A percentile compares a stretch with the other conserved stretches of the same genome.
Conservation (phyloP, 1,140 invertebrate genomes). For the Pseudomyrmex gracilis region DNA sequence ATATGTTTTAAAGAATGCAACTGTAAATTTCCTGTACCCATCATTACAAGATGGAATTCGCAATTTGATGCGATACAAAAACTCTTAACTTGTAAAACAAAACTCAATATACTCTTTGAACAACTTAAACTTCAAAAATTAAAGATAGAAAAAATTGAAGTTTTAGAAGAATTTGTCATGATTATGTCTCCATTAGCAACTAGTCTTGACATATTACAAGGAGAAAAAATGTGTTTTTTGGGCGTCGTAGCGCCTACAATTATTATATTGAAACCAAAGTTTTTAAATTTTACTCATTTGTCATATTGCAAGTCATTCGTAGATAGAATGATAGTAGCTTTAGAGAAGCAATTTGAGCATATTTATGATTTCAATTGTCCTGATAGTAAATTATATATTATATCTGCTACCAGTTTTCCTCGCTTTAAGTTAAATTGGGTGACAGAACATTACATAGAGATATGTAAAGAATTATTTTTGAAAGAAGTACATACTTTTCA, state of each 20-base stretch:
- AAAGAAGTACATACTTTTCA: constrained; percentile 2
- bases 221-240: background rate
- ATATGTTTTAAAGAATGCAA: background rate
- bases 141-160: background rate
- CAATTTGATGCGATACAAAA: background rate
- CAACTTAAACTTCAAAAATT: constrained; percentile 13
- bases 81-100: background rate
- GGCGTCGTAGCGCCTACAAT: background rate
- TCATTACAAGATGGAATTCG: constrained; percentile 6
- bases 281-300: background rate
- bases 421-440: constrained; percentile 33
- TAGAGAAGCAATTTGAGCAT: constrained; percentile 3
- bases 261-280: background rate
- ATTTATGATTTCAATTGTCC: background rate
- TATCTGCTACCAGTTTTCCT: background rate
- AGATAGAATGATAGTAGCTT: background rate
- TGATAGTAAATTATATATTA: background rate
- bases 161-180: constrained; percentile 7
- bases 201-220: background rate
- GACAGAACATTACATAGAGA: background rate
- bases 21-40: constrained; percentile 13
- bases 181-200: constrained; percentile 1
- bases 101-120: background rate
- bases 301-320: background rate
- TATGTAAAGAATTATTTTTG: constrained; percentile 13